phyloP scores from a whole-genome alignment of 2,797 vertebrate species.

The Halcyon chelicuti region DNA sequence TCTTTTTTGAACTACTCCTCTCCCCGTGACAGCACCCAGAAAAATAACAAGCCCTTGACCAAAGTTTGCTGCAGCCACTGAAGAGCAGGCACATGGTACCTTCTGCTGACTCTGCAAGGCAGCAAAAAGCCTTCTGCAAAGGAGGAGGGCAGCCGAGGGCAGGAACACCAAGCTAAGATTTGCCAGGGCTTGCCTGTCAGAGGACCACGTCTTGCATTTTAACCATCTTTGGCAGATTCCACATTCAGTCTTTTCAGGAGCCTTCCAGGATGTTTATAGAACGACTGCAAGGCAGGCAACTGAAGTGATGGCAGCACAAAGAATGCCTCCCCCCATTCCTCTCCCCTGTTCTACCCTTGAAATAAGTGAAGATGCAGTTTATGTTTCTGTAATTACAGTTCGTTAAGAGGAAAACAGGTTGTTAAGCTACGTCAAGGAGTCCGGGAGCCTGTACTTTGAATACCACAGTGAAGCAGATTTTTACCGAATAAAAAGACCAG shows the following conservation, averaged over 20 bases:
- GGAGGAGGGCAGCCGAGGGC: constrained; percentile 10
- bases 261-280: constrained; percentile 64
- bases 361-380: constrained; percentile 41
- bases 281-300: constrained; percentile 15
- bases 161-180: constrained; percentile 41
- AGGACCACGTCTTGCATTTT: constrained; percentile 38
- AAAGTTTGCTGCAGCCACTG: background rate
- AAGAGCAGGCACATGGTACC: rapidly evolving
- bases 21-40: background rate
- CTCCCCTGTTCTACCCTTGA: background rate
- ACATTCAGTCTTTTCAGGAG: constrained; percentile 27
- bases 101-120: constrained; percentile 39
- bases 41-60: background rate
- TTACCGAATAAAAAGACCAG: background rate
- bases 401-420: constrained; percentile 30
- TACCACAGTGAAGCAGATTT: background rate
- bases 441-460: constrained; percentile 1
- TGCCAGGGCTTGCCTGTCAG: constrained; percentile 49
- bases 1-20: background rate
- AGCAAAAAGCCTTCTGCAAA: constrained; percentile 15
- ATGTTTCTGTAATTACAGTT: constrained; percentile 54
- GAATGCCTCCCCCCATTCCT: constrained; percentile 37
- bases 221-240: constrained; percentile 59
- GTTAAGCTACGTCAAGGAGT: constrained; percentile 1
- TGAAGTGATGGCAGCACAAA: background rate